phyloP scores from a whole-genome alignment of 2,888 invertebrate genomes.

The Drosophila fungiperda region DNA sequence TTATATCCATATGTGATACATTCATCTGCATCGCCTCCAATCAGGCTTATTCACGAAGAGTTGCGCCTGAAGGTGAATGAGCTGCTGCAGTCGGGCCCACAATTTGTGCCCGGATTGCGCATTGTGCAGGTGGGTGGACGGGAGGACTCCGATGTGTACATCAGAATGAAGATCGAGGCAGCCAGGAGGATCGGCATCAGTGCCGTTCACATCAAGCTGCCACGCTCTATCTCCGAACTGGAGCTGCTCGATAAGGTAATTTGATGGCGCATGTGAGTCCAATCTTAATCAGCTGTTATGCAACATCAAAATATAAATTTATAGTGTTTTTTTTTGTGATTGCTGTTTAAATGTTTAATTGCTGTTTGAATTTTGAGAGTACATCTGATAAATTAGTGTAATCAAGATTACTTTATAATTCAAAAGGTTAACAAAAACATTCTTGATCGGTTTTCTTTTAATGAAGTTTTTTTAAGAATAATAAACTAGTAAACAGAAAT shows the following conservation, averaged over 20 bases:
- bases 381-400: too few species aligned
- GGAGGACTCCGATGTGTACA: constrained; percentile 99
- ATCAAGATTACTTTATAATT: background rate
- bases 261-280: background rate
- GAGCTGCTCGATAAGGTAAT: constrained; percentile 86
- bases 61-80: constrained; percentile 89
- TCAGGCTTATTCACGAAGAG: constrained; percentile 90
- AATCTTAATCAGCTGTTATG: constrained; percentile 22
- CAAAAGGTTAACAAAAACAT: background rate
- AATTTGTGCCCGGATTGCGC: constrained; percentile 91
- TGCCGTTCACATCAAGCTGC: constrained; percentile 92
- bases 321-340: background rate
- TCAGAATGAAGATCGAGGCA: constrained; percentile 97
- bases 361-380: background rate
- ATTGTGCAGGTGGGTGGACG: constrained; percentile 98
- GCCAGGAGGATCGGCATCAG: constrained; percentile 95
- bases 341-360: background rate
- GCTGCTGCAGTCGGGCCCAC: constrained; percentile 87
- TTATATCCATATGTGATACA: background rate
- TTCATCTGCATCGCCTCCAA: background rate
- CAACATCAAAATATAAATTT: background rate
- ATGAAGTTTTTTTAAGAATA: background rate
- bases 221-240: constrained; percentile 91
- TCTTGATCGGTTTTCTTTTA: background rate
- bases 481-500: too few species aligned